phyloP scores from a whole-genome alignment of 2,113 vertebrate species.

The Nannospalax galili region DNA sequence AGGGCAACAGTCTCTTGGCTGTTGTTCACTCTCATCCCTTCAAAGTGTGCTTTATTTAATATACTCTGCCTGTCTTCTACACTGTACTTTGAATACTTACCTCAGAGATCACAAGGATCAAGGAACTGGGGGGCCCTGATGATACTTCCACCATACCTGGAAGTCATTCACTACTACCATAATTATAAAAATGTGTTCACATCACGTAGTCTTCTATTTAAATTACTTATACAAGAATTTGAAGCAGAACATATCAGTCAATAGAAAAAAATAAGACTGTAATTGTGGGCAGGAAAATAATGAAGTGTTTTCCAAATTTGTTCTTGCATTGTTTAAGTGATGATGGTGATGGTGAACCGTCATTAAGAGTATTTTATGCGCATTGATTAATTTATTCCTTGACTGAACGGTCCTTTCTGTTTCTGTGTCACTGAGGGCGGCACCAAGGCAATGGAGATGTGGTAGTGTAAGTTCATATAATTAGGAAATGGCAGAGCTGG shows the following conservation, averaged over 20 bases:
- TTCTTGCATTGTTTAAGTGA: conserved; percentile 12
- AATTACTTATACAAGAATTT: background rate
- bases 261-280: background rate
- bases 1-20: background rate
- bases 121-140: background rate
- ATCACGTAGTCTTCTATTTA: background rate
- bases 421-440: background rate
- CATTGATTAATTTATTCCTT: background rate
- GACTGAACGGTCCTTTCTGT: background rate
- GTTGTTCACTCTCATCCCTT: background rate
- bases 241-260: background rate
- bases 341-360: background rate
- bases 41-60: background rate
- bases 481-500: background rate
- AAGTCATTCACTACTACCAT: background rate
- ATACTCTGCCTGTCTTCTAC: background rate
- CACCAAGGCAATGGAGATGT: background rate
- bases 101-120: background rate
- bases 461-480: background rate
- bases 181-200: background rate
- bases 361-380: background rate
- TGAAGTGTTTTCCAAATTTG: background rate
- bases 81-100: background rate
- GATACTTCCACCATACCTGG: background rate
- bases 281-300: background rate